Conservation (phyloP, 2,888 invertebrate genomes). For the Zygothrica quintamaculata region DNA sequence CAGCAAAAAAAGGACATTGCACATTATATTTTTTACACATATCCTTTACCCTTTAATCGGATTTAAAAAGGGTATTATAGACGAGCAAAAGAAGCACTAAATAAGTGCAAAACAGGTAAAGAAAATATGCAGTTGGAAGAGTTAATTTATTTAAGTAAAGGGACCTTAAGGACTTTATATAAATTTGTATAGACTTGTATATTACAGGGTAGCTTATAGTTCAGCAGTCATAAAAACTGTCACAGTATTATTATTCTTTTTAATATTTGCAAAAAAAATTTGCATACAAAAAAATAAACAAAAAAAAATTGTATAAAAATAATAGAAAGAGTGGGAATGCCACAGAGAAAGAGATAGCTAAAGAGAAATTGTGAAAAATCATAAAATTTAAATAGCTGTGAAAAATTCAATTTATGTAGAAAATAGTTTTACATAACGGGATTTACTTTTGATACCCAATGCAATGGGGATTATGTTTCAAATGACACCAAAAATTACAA, state of each 20-base stretch:
- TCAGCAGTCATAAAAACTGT: neutral
- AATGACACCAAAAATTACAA: slow-evolving; percentile 52
- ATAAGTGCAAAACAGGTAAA: no score
- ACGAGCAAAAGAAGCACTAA: no score
- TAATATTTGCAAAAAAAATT: slow-evolving; percentile 10
- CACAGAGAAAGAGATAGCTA: neutral
- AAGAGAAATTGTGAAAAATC: slow-evolving; percentile 11
- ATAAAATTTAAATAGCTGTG: slow-evolving; percentile 32
- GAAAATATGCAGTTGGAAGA: no score
- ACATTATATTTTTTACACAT: neutral
- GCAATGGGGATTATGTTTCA: slow-evolving; percentile 26
- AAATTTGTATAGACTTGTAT: slow-evolving; percentile 17
- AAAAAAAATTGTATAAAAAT: slow-evolving; percentile 24
- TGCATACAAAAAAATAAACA: slow-evolving; percentile 1
- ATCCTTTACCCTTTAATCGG: neutral
- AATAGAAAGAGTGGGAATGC: slow-evolving; percentile 6
- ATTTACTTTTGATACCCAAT: slow-evolving; percentile 42
- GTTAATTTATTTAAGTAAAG: no score
- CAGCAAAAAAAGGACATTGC: slow-evolving; percentile 3
- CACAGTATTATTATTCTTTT: no score
- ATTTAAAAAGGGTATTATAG: no score
- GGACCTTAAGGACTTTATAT: no score
- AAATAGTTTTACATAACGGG: slow-evolving; percentile 40
- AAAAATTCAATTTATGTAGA: slow-evolving; percentile 49
- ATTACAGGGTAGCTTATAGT: slow-evolving; percentile 4